phyloP scores from a whole-genome alignment of 2,888 invertebrate species.

The Lasioglossum marginatum region DNA sequence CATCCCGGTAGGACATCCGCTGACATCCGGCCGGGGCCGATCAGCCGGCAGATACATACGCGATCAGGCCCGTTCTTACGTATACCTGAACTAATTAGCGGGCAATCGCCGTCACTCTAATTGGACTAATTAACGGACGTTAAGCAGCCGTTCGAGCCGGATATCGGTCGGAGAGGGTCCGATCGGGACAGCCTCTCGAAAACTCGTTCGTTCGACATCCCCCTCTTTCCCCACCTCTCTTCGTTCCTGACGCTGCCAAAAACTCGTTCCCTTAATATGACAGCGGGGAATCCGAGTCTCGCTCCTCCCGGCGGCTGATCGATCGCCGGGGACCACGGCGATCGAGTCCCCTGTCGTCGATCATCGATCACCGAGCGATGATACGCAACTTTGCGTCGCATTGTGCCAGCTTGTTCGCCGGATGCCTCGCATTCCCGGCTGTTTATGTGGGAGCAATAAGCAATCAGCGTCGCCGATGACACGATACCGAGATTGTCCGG shows the following conservation, averaged over 20 bases:
- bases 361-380: slow-evolving; percentile 51
- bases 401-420: slow-evolving; percentile 38
- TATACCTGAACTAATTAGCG: slow-evolving; percentile 77
- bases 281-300: slow-evolving; percentile 53
- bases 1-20: slow-evolving; percentile 19
- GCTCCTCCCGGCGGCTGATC: slow-evolving; percentile 26
- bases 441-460: slow-evolving; percentile 25
- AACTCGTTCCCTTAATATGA: slow-evolving; percentile 64
- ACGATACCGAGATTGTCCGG: slow-evolving; percentile 1
- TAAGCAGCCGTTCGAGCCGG: slow-evolving; percentile 66
- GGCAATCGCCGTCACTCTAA: slow-evolving; percentile 78
- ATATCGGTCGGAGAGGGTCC: slow-evolving; percentile 40
- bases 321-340: slow-evolving; percentile 30
- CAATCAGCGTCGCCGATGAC: slow-evolving; percentile 38
- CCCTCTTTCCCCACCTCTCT: not conserved
- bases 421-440: slow-evolving; percentile 31
- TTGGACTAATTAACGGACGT: slow-evolving; percentile 78
- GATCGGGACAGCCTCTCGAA: slow-evolving; percentile 44
- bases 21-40: slow-evolving; percentile 61
- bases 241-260: slow-evolving; percentile 14
- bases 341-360: slow-evolving; percentile 10
- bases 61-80: slow-evolving; percentile 67
- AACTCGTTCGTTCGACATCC: not conserved
- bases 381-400: slow-evolving; percentile 34
- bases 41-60: slow-evolving; percentile 68